These are phyloP conservation scores for Gymnodraco acuticeps DNA, from an alignment of 2,797 vertebrate species.

Conservation along the genomic window DNA sequence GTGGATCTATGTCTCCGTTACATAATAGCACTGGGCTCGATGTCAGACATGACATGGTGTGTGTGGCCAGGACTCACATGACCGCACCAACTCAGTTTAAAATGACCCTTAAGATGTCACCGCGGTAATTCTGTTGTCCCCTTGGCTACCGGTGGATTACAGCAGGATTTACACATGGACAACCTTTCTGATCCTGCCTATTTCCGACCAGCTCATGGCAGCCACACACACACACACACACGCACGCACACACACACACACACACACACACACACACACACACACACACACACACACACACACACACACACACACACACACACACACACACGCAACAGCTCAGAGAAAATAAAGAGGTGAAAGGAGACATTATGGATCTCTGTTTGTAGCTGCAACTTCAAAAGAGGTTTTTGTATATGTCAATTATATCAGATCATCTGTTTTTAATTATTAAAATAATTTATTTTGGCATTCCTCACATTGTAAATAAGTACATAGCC, in stretches of 20 bases:
- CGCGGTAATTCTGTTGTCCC: constrained; percentile 40
- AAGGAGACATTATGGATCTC: constrained; percentile 20
- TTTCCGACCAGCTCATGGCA: constrained; percentile 61
- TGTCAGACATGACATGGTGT: constrained; percentile 33
- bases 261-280: constrained; percentile 30
- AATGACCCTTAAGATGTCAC: constrained; percentile 44
- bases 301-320: constrained; percentile 16
- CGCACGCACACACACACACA: constrained; percentile 11
- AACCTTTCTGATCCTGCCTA: constrained; percentile 71
- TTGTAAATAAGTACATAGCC: constrained; percentile 35
- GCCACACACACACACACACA: constrained; percentile 16
- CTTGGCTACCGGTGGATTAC: constrained; percentile 60
- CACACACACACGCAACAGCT: neutral
- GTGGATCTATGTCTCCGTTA: constrained; percentile 18
- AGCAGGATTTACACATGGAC: constrained; percentile 59
- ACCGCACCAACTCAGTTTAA: constrained; percentile 17
- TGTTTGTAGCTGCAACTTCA: constrained; percentile 44
- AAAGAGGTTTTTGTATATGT: constrained; percentile 59
- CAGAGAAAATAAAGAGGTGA: constrained; percentile 27
- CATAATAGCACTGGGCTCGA: constrained; percentile 28
- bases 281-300: constrained; percentile 12
- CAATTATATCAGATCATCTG: constrained; percentile 6
- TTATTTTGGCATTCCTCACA: constrained; percentile 27
- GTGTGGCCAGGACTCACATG: constrained; percentile 27
- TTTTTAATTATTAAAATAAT: constrained; percentile 38